Evolutionary conservation across 2,113 vertebrate species (phyloP).

Genomic region (Monopterus albus): DNA sequence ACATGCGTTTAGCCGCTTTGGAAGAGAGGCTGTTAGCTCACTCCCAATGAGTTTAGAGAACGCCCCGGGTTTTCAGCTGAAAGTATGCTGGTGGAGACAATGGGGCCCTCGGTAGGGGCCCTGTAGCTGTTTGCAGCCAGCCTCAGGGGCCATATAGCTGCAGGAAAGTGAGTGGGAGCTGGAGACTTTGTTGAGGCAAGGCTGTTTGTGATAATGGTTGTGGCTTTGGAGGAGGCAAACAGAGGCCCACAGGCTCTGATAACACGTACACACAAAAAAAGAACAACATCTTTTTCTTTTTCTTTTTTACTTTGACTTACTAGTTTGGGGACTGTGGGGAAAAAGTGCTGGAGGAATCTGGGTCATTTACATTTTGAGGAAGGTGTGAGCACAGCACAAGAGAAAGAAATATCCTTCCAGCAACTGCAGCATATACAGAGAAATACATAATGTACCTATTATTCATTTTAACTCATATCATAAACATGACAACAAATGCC

Average conservation of each 20-base stretch:
- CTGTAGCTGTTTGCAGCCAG: constrained; percentile 29
- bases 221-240: constrained; percentile 50
- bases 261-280: constrained; percentile 61
- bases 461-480: constrained; percentile 65
- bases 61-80: constrained; percentile 62
- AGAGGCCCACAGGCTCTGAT: constrained; percentile 64
- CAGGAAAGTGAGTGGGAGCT: constrained; percentile 34
- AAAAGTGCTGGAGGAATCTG: constrained; percentile 64
- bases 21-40: constrained; percentile 69
- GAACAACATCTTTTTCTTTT: constrained; percentile 38
- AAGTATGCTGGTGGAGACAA: constrained; percentile 61
- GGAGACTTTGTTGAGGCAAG: constrained; percentile 41
- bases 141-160: constrained; percentile 48
- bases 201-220: constrained; percentile 59
- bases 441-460: constrained; percentile 52
- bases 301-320: constrained; percentile 50
- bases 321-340: constrained; percentile 49
- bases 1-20: constrained; percentile 76
- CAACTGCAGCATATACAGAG: constrained; percentile 49
- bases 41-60: constrained; percentile 67
- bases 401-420: constrained; percentile 63
- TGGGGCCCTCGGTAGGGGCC: constrained; percentile 47
- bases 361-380: constrained; percentile 77
- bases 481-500: constrained; percentile 43
- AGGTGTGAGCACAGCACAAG: constrained; percentile 48